phyloP scores from a whole-genome alignment of 2,888 invertebrate species.

The Vanessa cardui region DNA sequence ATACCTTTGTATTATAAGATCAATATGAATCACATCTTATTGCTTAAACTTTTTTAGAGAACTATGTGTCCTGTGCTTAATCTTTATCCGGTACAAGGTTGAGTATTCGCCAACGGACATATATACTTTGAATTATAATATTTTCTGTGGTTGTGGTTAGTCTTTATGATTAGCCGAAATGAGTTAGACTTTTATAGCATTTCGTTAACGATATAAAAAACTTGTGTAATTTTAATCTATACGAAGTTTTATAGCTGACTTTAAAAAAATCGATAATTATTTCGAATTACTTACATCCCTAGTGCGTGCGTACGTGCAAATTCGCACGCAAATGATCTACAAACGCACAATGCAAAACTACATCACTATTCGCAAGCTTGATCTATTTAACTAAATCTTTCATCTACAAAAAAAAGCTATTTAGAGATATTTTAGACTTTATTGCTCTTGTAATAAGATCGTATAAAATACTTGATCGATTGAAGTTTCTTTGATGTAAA shows the following conservation, averaged over 20 bases:
- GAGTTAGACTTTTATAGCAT: too few species aligned
- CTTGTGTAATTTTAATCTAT: background rate
- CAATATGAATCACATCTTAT: too few species aligned
- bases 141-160: too few species aligned
- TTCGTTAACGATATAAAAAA: background rate
- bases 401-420: background rate
- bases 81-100: too few species aligned
- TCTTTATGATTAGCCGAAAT: too few species aligned
- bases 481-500: constrained; percentile 5
- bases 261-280: constrained; percentile 15
- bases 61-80: too few species aligned
- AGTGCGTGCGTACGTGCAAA: constrained; percentile 57
- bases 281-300: constrained; percentile 47
- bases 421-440: constrained; percentile 5
- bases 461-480: background rate
- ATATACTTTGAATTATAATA: too few species aligned
- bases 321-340: constrained; percentile 54
- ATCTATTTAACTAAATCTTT: constrained; percentile 9
- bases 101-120: too few species aligned
- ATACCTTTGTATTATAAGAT: too few species aligned
- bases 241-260: background rate
- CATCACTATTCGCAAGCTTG: constrained; percentile 41
- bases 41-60: too few species aligned
- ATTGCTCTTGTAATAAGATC: constrained; percentile 3
- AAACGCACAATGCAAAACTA: constrained; percentile 46